Evolutionary conservation across 1,140 invertebrate species (phyloP).

Genomic region (Eupeodes corollae): DNA sequence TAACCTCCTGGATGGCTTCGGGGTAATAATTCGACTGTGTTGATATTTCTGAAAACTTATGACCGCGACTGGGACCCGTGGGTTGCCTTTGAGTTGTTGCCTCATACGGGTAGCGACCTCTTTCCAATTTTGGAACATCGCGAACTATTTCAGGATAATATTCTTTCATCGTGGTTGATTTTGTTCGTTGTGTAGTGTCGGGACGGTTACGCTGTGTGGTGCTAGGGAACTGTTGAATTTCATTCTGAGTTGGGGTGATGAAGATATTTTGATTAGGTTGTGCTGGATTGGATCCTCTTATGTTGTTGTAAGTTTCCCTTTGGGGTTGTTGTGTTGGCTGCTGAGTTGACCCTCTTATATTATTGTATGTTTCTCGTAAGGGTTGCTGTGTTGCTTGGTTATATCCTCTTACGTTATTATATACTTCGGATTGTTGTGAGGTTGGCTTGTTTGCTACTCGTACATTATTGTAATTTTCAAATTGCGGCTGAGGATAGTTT

Average conservation of each 20-base stretch:
- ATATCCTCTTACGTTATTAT: no score
- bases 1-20: slow-evolving; percentile 31
- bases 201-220: slow-evolving; percentile 10
- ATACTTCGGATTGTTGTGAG: no score
- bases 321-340: not conserved
- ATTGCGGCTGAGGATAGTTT: not conserved
- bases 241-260: not conserved
- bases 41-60: slow-evolving; percentile 30
- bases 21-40: slow-evolving; percentile 11
- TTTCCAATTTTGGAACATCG: slow-evolving; percentile 3
- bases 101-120: slow-evolving; percentile 23
- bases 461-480: no score
- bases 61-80: slow-evolving; percentile 11
- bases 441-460: no score
- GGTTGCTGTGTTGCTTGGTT: no score
- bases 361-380: no score
- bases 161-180: slow-evolving; percentile 3
- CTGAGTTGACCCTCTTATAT: no score
- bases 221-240: slow-evolving; percentile 8
- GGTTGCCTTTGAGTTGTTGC: slow-evolving; percentile 13
- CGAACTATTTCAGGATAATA: not conserved
- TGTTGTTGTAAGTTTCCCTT: not conserved
- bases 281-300: not conserved
- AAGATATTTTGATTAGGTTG: slow-evolving; percentile 1
- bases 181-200: slow-evolving; percentile 2